Evolutionary conservation across 2,113 vertebrate species (phyloP), one percentile per base, ranked within the genome.

Genomic region (Corythoichthys haematopterus): DNA sequence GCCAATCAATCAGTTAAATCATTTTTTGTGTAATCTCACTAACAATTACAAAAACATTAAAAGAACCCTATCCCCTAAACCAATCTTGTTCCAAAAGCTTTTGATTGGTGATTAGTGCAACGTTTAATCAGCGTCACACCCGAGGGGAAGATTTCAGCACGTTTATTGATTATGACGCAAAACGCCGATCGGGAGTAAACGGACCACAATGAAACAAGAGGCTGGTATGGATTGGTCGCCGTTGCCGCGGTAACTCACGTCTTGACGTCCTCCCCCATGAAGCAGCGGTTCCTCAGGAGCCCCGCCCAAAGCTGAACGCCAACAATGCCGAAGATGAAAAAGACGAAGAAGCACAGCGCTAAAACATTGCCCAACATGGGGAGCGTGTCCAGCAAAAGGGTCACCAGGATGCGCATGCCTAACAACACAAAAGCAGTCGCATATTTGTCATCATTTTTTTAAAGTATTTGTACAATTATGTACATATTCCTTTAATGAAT

Each of bases 361-460:
- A 98, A 93, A 64, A 98, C 96, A 5, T 98, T 98, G 84, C 96
- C 96, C 71, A 98, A 91, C 96, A 98, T 98, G 80, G 96, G 96
- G 82, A 98, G 93, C 6, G 96, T 98, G 89, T 98, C 96, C 76
- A 98, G 91, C 64, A 98, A 94, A 87, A 98, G 91, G 7, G 95
- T 98, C 66, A 98, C 96, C 70, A 98, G 92, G 89, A 98, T 98
- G 53, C 96, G 90, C 96, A 98, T 98, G 80, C 96, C 96, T 98
- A 87, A 64, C 66, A 62, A 77, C 43, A 75, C 53, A 76, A 47
- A 70, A 61, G n/a, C 33, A 77, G 14, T 71, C 38, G 64, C 47
- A 71, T 58, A 78, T n/a, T 40, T 40, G 20, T 40, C 6, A 40
- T 3, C 40, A 43, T 8, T 43, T 43, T 43, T 43, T 6, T 7